Conservation (phyloP, 2,797 vertebrate genomes). For the Antrozous pallidus region DNA sequence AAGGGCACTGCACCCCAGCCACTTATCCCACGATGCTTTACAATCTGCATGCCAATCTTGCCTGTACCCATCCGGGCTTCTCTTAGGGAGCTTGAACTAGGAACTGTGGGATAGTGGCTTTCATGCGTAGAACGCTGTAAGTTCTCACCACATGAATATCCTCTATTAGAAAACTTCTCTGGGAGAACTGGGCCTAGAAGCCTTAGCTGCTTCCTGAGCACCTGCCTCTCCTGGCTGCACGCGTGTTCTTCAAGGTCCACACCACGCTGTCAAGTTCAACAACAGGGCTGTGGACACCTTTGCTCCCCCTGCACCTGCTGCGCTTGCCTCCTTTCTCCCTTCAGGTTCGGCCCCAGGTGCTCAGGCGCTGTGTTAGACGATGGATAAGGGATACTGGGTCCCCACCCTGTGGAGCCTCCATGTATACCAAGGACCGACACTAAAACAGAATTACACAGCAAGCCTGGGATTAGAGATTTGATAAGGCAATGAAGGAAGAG, state of each 20-base stretch:
- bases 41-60: not conserved
- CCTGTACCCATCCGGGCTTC: not conserved
- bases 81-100: not conserved
- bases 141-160: not conserved
- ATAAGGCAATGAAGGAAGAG: not conserved
- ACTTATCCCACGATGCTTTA: constrained; percentile 27
- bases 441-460: not conserved
- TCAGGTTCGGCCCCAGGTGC: not conserved
- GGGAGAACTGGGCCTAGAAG: not conserved
- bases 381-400: not conserved
- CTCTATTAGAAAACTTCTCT: constrained; percentile 27
- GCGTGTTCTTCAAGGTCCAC: not conserved
- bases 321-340: not conserved
- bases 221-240: not conserved
- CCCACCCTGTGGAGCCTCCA: not conserved
- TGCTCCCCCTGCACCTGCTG: not conserved
- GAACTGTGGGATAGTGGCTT: constrained; percentile 21
- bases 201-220: not conserved
- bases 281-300: no score
- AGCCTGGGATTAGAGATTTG: not conserved
- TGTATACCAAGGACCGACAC: not conserved
- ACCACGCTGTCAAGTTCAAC: not conserved
- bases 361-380: not conserved
- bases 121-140: not conserved
- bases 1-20: constrained; percentile 25